Percentiles rank a stretch among this genome's conserved stretches.
Conservation (phyloP, 2,888 invertebrate genomes). For the Unio pictorum region DNA sequence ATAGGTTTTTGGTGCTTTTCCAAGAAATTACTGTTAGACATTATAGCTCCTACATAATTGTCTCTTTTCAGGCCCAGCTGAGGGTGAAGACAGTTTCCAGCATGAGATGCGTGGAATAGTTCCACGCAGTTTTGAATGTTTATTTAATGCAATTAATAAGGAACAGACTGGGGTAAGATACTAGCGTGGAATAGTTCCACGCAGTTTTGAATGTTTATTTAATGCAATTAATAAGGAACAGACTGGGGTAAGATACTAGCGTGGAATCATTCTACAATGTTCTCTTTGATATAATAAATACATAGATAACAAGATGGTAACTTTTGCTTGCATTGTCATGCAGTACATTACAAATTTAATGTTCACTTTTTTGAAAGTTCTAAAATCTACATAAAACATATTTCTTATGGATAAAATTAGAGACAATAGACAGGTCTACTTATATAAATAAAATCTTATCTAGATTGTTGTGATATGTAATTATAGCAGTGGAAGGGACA, state of each 20-base stretch:
- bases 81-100: conserved; percentile 63
- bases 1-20: background rate
- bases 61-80: conserved; percentile 56
- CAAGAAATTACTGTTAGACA: background rate
- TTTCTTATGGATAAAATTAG: too few species aligned
- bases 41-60: background rate
- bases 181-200: conserved; percentile 68
- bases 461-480: too few species aligned
- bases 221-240: conserved; percentile 60
- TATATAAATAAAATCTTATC: too few species aligned
- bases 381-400: too few species aligned
- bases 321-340: too few species aligned
- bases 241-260: conserved; percentile 53
- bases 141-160: conserved; percentile 65
- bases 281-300: too few species aligned
- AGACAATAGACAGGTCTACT: too few species aligned
- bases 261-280: too few species aligned
- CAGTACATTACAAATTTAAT: too few species aligned
- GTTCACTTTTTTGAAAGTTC: too few species aligned
- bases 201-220: conserved; percentile 70
- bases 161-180: conserved; percentile 61
- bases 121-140: conserved; percentile 69
- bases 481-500: too few species aligned
- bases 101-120: conserved; percentile 69
- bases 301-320: too few species aligned